These are phyloP conservation scores for Heliconius hewitsoni DNA, from an alignment of 1,140 invertebrate genomes.

Conservation along the genomic window DNA sequence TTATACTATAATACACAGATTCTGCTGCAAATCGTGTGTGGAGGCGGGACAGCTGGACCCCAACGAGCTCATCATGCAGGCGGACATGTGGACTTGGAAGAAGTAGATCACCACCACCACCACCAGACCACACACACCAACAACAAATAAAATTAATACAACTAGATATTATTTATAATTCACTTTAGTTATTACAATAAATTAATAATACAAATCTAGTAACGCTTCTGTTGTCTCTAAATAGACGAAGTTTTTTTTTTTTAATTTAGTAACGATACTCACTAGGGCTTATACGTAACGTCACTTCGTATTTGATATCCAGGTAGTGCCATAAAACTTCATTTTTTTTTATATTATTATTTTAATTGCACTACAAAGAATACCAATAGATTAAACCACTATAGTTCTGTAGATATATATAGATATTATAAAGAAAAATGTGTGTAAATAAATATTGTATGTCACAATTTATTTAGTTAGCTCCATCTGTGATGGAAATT, in stretches of 20 bases:
- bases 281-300: not conserved
- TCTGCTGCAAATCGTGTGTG: constrained; percentile 96
- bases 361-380: constrained; percentile 3
- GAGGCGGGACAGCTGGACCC: constrained; percentile 88
- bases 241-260: not conserved
- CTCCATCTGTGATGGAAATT: constrained; percentile 63
- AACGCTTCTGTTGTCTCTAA: not conserved
- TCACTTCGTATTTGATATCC: not conserved
- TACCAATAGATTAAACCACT: constrained; percentile 44
- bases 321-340: not conserved
- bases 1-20: constrained; percentile 66
- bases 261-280: not conserved
- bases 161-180: constrained; percentile 14
- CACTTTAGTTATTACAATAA: constrained; percentile 28
- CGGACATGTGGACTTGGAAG: constrained; percentile 48
- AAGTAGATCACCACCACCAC: constrained; percentile 39
- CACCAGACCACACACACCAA: not conserved
- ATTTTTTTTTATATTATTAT: not conserved
- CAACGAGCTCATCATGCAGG: constrained; percentile 49
- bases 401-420: constrained; percentile 45
- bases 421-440: constrained; percentile 6
- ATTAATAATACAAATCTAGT: constrained; percentile 5
- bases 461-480: constrained; percentile 37
- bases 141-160: not conserved
- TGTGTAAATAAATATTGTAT: constrained; percentile 41